These are phyloP conservation scores for Alosa sapidissima DNA, from an alignment of 2,797 vertebrate species.

Conservation along the genomic window DNA sequence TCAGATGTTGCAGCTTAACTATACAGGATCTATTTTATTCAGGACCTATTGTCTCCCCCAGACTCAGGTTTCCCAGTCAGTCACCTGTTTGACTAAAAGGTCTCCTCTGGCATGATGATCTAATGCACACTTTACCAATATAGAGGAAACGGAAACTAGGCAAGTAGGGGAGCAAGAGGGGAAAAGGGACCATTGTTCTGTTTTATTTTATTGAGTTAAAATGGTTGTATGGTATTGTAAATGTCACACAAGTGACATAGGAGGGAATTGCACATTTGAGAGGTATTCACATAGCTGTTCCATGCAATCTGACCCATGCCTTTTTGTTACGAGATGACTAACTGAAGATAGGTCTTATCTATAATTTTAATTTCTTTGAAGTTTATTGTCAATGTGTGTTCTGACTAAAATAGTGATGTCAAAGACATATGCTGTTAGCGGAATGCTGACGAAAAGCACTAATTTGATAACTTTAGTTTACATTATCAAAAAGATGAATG, in stretches of 20 bases:
- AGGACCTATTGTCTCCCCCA: conserved; percentile 31
- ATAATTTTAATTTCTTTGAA: neutral
- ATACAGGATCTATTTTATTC: conserved; percentile 31
- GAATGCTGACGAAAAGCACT: neutral
- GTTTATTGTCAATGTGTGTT: conserved; percentile 7
- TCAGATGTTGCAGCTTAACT: conserved; percentile 32
- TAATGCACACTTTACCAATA: conserved; percentile 34
- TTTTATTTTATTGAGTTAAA: neutral
- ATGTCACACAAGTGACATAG: neutral
- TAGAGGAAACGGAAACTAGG: conserved; percentile 15
- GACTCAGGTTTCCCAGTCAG: conserved; percentile 32
- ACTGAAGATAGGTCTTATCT: neutral
- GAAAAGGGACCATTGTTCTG: neutral
- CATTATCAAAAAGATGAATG: neutral
- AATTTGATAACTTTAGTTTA: neutral
- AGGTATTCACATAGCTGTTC: neutral
- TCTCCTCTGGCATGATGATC: conserved; percentile 3
- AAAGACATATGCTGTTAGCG: conserved; percentile 29
- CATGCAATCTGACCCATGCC: neutral
- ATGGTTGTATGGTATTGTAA: neutral
- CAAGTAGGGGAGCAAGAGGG: neutral
- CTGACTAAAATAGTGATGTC: conserved; percentile 31
- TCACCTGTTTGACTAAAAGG: conserved; percentile 23
- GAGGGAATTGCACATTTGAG: neutral
- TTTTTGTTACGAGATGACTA: neutral